Conservation (phyloP, 1,140 invertebrate species). For the Pentalonia nigronervosa region DNA sequence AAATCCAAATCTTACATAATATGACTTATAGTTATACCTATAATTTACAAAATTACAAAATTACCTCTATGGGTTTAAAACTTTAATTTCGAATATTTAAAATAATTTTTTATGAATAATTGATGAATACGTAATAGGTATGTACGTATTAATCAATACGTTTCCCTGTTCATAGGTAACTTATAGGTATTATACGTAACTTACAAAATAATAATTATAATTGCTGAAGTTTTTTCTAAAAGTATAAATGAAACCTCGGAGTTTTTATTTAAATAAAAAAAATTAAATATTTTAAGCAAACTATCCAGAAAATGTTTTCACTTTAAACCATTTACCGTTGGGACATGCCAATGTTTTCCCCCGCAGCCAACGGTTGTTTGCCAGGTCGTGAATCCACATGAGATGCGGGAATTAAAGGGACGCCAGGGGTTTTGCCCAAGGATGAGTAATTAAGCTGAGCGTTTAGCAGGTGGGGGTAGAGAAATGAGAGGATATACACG, state of each 20-base stretch:
- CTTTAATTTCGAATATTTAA: neutral
- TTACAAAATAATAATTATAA: conserved; percentile 1
- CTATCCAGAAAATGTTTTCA: conserved; percentile 51
- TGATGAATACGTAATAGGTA: neutral
- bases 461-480: neutral
- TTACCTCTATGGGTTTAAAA: neutral
- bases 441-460: conserved; percentile 56
- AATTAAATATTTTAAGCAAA: conserved; percentile 15
- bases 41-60: neutral
- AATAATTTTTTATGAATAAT: neutral
- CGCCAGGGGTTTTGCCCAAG: conserved; percentile 47
- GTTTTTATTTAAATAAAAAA: neutral
- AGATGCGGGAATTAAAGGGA: conserved; percentile 52
- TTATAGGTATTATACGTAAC: neutral
- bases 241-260: neutral
- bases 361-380: conserved; percentile 10
- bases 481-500: conserved; percentile 1
- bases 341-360: conserved; percentile 35
- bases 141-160: neutral
- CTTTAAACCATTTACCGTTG: conserved; percentile 51
- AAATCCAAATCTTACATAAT: neutral
- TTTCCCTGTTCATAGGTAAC: no score
- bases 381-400: conserved; percentile 54
- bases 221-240: neutral
- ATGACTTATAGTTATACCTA: neutral